Conservation (phyloP, 2,888 invertebrate species). For the Cactoblastis cactorum region DNA sequence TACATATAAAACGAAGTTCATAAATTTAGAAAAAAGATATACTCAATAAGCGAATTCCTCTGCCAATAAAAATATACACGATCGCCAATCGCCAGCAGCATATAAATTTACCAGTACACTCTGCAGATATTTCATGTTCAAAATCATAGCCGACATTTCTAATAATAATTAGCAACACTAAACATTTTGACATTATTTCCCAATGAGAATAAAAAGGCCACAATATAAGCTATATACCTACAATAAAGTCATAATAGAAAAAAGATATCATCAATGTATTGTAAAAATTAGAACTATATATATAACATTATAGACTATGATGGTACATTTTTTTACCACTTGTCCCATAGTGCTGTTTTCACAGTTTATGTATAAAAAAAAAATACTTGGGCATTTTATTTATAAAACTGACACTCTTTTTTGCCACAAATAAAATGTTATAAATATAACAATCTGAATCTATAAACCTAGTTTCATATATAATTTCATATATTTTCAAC, state of each 20-base stretch:
- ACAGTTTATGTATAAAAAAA: not conserved
- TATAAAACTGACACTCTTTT: no score
- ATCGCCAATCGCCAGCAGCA: no score
- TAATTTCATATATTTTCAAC: no score
- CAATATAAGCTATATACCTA: slow-evolving; percentile 11
- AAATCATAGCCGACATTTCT: slow-evolving; percentile 1
- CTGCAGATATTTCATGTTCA: not conserved
- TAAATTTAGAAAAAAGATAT: slow-evolving; percentile 35
- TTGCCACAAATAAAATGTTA: no score
- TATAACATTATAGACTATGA: not conserved
- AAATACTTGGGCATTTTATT: no score
- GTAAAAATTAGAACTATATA: slow-evolving; percentile 7
- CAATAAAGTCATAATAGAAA: slow-evolving; percentile 11
- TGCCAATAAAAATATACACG: slow-evolving; percentile 5
- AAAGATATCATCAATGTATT: slow-evolving; percentile 1
- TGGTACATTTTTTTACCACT: not conserved
- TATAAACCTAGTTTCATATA: no score
- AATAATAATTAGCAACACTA: not conserved
- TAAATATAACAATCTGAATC: no score
- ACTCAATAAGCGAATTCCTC: slow-evolving; percentile 6
- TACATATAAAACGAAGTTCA: slow-evolving; percentile 32
- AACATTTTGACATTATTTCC: not conserved
- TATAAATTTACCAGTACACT: no score
- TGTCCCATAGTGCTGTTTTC: not conserved
- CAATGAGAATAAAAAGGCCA: slow-evolving; percentile 7